phyloP scores from a whole-genome alignment of 2,113 vertebrate species.

The Nipponia nippon region DNA sequence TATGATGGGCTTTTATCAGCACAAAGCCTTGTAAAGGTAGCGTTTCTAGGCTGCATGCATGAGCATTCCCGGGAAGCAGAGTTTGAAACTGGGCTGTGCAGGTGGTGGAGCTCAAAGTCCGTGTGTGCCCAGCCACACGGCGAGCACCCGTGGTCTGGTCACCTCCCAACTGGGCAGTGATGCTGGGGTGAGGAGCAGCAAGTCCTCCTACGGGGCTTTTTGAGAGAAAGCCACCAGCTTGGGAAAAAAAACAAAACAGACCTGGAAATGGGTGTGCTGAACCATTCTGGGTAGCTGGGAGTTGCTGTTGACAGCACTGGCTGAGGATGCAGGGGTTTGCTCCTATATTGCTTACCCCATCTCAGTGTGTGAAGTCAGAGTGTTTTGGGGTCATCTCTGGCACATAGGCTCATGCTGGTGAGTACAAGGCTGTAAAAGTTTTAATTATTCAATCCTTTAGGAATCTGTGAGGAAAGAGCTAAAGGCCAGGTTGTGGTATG shows the following conservation, averaged over 20 bases:
- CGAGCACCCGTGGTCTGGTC: rapidly evolving
- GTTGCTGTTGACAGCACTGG: not conserved
- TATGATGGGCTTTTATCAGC: not conserved
- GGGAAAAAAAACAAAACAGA: not conserved
- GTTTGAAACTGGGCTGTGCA: not conserved
- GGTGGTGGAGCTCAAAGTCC: not conserved
- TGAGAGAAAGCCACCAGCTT: not conserved
- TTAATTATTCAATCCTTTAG: not conserved
- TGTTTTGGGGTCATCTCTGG: not conserved
- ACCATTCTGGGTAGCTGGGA: not conserved
- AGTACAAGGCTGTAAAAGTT: not conserved
- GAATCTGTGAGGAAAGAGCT: not conserved
- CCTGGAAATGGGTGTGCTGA: not conserved
- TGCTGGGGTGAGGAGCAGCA: not conserved
- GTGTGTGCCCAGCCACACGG: rapidly evolving
- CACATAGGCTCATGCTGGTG: not conserved
- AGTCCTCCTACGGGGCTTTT: not conserved
- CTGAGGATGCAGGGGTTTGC: not conserved
- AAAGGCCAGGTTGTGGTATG: not conserved
- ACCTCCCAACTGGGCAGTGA: not conserved
- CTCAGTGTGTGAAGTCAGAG: not conserved
- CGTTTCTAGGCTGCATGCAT: not conserved
- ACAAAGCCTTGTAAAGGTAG: not conserved
- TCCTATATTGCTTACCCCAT: rapidly evolving
- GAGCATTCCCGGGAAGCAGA: not conserved